Conservation (phyloP, 2,113 vertebrate species). For the Podilymbus podiceps region DNA sequence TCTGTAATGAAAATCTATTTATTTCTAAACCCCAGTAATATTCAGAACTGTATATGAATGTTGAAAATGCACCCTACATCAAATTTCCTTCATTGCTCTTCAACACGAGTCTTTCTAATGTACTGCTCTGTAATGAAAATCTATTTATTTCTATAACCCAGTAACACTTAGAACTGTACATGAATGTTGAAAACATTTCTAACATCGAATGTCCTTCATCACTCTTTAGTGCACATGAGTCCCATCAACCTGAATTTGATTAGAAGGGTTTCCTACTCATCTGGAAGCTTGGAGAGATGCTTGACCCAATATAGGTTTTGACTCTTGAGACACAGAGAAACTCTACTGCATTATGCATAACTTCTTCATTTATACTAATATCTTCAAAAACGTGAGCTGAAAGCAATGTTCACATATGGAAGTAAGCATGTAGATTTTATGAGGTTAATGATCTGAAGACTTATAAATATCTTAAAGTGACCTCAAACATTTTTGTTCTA, state of each 20-base stretch:
- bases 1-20: not conserved
- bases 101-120: not conserved
- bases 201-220: not conserved
- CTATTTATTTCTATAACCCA: not conserved
- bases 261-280: constrained; percentile 11
- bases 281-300: constrained; percentile 16
- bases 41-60: not conserved
- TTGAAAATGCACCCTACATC: not conserved
- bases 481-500: constrained; percentile 45
- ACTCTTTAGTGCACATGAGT: not conserved
- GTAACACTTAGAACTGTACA: not conserved
- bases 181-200: not conserved
- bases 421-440: constrained; percentile 13
- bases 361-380: constrained; percentile 27
- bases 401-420: constrained; percentile 10
- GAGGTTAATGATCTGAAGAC: constrained; percentile 32
- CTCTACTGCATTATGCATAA: constrained; percentile 35
- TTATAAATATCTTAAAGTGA: constrained; percentile 18
- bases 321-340: constrained; percentile 19
- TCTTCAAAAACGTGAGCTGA: constrained; percentile 28
- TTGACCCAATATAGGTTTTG: constrained; percentile 13
- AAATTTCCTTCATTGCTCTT: not conserved
- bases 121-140: not conserved
- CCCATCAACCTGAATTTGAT: constrained; percentile 6
- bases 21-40: not conserved